Evolutionary conservation across 2,888 invertebrate genomes (phyloP).

Genomic region (Papilio elwesi): DNA sequence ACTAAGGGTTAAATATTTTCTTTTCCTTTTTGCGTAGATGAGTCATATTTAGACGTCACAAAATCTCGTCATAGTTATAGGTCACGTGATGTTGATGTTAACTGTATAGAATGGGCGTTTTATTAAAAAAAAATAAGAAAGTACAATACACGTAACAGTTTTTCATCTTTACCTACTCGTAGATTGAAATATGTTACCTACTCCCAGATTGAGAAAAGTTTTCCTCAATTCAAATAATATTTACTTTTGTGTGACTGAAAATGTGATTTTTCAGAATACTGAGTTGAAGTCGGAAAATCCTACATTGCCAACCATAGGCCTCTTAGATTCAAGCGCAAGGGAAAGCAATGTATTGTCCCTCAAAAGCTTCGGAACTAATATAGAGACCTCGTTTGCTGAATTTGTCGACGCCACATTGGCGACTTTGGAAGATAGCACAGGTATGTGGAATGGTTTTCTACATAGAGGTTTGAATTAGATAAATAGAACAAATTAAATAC

Average conservation of each 20-base stretch:
- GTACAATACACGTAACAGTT: no score
- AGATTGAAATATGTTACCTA: no score
- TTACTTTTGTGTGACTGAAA: not conserved
- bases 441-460: no score
- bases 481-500: no score
- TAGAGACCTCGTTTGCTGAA: slow-evolving; percentile 53
- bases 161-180: no score
- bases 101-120: no score
- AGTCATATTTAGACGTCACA: not conserved
- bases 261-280: slow-evolving; percentile 44
- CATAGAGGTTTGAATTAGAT: no score
- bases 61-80: not conserved
- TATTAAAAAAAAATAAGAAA: no score
- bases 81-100: no score
- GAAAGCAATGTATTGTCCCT: slow-evolving; percentile 60
- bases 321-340: slow-evolving; percentile 58
- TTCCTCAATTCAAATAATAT: no score
- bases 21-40: not conserved
- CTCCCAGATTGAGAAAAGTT: no score
- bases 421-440: slow-evolving; percentile 45
- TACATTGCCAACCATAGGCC: slow-evolving; percentile 47
- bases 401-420: slow-evolving; percentile 52
- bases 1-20: slow-evolving; percentile 17
- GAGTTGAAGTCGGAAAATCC: slow-evolving; percentile 43
- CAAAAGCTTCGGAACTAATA: slow-evolving; percentile 53